Evolutionary conservation across 2,797 vertebrate genomes (phyloP).

Genomic region (Chanos chanos): DNA sequence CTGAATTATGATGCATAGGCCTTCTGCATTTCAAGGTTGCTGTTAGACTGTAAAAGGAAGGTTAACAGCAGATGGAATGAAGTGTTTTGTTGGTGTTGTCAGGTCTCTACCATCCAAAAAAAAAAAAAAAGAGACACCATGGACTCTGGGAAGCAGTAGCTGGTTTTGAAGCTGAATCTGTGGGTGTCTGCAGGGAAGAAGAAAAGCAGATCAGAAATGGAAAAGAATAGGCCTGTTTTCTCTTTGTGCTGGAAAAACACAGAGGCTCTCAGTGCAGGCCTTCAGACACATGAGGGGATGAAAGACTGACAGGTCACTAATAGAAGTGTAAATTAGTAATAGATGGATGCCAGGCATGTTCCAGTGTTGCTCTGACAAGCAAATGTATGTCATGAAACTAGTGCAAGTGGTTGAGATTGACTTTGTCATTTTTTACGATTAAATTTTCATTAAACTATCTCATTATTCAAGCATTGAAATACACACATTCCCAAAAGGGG

Average conservation of each 20-base stretch:
- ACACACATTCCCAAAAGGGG: neutral
- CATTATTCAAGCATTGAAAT: slow-evolving; percentile 17
- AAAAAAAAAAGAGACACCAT: slow-evolving; percentile 8
- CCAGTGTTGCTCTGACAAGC: slow-evolving; percentile 30
- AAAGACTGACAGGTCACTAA: slow-evolving; percentile 31
- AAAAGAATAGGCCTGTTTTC: slow-evolving; percentile 5
- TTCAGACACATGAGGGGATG: slow-evolving; percentile 9
- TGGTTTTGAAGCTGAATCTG: neutral
- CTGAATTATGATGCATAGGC: too few species aligned
- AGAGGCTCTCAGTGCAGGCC: slow-evolving; percentile 15
- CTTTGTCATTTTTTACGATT: slow-evolving; percentile 24
- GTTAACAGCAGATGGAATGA: too few species aligned
- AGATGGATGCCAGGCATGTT: slow-evolving; percentile 30
- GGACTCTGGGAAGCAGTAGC: slow-evolving; percentile 6
- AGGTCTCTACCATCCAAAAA: slow-evolving; percentile 1
- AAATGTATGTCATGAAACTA: slow-evolving; percentile 37
- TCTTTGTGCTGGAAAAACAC: neutral
- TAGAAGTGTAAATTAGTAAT: slow-evolving; percentile 44
- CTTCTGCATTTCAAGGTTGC: too few species aligned
- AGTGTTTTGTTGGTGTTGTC: too few species aligned
- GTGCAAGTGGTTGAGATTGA: slow-evolving; percentile 22
- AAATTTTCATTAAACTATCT: slow-evolving; percentile 30
- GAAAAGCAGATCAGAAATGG: slow-evolving; percentile 3
- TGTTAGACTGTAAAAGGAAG: too few species aligned
- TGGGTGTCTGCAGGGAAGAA: neutral